phyloP scores from a whole-genome alignment of 2,113 vertebrate genomes.

The Indicator indicator region DNA sequence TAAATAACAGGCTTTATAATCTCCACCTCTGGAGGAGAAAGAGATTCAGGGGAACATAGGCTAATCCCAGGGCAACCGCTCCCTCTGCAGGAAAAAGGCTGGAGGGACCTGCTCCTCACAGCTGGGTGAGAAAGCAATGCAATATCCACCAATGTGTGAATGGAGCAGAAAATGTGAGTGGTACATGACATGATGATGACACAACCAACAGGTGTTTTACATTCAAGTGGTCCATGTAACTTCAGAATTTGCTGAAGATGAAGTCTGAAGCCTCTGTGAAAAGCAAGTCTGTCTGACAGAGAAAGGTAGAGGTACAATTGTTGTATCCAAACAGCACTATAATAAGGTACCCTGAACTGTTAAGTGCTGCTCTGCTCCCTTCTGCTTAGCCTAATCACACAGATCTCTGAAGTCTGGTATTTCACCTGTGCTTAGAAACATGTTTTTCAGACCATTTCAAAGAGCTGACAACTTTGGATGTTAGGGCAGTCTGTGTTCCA shows the following conservation, averaged over 20 bases:
- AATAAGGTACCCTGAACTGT: neutral
- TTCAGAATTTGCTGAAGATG: neutral
- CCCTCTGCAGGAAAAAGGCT: constrained; percentile 35
- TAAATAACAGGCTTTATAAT: neutral
- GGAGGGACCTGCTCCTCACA: neutral
- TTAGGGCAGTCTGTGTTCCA: neutral
- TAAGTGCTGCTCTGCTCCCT: neutral
- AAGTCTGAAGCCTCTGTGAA: neutral
- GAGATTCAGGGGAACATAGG: neutral
- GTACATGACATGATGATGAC: accelerated
- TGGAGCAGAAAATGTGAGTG: accelerated
- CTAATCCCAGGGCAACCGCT: neutral
- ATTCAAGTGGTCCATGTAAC: accelerated
- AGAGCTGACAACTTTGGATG: neutral
- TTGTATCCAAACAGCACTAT: neutral
- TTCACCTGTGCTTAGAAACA: neutral
- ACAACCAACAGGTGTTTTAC: accelerated
- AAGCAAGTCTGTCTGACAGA: neutral
- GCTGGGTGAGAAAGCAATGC: accelerated
- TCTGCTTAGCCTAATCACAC: neutral
- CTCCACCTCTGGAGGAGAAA: neutral
- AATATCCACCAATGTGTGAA: accelerated
- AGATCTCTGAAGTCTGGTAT: neutral
- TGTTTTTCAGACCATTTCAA: neutral
- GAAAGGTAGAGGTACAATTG: neutral